Evolutionary conservation across 2,797 vertebrate genomes (phyloP), one percentile per base, ranked within the genome.

Genomic region (Pseudopleuronectes americanus): DNA sequence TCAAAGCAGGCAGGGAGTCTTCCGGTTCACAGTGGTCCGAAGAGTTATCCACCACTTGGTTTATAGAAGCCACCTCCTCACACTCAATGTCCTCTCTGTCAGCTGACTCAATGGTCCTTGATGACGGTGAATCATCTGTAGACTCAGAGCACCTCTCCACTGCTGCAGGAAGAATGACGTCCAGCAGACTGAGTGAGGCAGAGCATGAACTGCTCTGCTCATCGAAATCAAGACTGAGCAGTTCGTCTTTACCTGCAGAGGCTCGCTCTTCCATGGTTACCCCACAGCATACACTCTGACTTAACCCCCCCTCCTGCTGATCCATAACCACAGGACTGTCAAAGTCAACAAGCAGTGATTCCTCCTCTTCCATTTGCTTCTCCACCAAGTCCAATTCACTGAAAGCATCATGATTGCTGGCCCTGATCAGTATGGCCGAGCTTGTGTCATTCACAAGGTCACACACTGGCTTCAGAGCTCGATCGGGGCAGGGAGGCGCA

Each of bases 371-470:
- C 71, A 88, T 80, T 26, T 88, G 93, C 38, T 89, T 90, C 54
- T 94, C 94, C 45, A 68, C 88, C 19, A 83, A 22, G 8, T 95
- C 92, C 76, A 94, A 80, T 57, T 95, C 89, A 1, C 86, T 90
- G 84, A 94, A 87, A 53, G 91, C 94, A 70, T 96, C 94, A 16
- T 77, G 91, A 89, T 90, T 83, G 80, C 90, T 83, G 26, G 79
- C 86, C 19, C 90, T 69, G 57, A 90, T 80, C 59, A 92, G 80
- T 77, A 92, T 89, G 64, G 95, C 92, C 19, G 93, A 94, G 65
- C 94, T 94, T 0, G 95, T 96, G 87, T 98, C 97, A 28, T 88
- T 97, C 71, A 99, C 95, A 6, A 99, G 95, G 76, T 99, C 97
- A 73, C 97, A 99, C 62, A 97, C 87, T 0, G 97, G 97, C 82